These are phyloP conservation scores for Aspidiotus rigidus DNA, from an alignment of 2,888 invertebrate species.

Conservation along the genomic window DNA sequence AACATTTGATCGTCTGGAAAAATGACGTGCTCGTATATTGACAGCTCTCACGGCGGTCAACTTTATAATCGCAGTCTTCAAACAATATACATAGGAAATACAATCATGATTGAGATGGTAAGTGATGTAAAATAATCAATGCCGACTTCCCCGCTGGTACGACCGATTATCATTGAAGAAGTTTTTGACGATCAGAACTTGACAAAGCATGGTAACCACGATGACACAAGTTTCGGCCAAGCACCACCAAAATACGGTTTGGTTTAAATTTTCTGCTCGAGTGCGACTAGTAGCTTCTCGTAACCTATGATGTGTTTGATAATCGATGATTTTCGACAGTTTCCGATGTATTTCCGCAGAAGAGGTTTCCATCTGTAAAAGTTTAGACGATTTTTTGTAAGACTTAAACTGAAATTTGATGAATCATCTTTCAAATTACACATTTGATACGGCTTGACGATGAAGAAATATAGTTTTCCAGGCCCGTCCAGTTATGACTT, in stretches of 20 bases:
- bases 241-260: slow-evolving; percentile 89
- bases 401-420: no score
- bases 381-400: background rate
- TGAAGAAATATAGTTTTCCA: no score
- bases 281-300: slow-evolving; percentile 91
- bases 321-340: slow-evolving; percentile 78
- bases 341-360: slow-evolving; percentile 83
- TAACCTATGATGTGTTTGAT: slow-evolving; percentile 92
- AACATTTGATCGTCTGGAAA: no score
- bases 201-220: slow-evolving; percentile 73
- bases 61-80: no score
- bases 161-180: slow-evolving; percentile 71
- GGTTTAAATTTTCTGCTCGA: slow-evolving; percentile 92
- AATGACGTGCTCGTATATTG: no score
- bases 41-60: no score
- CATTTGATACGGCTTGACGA: no score
- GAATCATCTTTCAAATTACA: no score
- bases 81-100: no score
- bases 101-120: no score
- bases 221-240: slow-evolving; percentile 77
- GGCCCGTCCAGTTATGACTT: background rate
- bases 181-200: slow-evolving; percentile 82
- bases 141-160: background rate
- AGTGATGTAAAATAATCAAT: no score
- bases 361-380: slow-evolving; percentile 78